Evolutionary conservation across 2,113 vertebrate species (phyloP).

Genomic region (Xiphophorus hellerii): DNA sequence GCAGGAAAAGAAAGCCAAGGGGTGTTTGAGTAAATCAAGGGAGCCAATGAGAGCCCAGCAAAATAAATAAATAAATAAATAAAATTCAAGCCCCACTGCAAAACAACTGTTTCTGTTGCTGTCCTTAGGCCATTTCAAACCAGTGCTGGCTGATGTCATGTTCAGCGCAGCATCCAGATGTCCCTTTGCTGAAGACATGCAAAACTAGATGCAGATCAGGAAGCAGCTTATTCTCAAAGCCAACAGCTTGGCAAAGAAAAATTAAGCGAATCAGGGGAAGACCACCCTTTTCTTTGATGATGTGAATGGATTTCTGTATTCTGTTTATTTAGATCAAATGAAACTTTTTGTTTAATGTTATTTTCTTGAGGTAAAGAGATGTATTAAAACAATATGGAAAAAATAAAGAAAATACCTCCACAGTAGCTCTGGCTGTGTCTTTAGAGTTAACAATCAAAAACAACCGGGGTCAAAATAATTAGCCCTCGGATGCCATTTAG

Average conservation of each 20-base stretch:
- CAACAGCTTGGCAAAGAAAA: slow-evolving; percentile 30
- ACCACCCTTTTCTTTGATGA: slow-evolving; percentile 12
- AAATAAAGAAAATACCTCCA: not conserved
- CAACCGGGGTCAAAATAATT: not conserved
- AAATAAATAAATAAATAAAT: slow-evolving; percentile 33
- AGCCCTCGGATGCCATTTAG: not conserved
- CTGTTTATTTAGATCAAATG: slow-evolving; percentile 39
- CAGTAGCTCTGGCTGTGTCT: not conserved
- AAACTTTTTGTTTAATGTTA: slow-evolving; percentile 3
- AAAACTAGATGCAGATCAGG: slow-evolving; percentile 51
- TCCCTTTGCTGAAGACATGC: slow-evolving; percentile 47
- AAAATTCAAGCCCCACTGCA: slow-evolving; percentile 18
- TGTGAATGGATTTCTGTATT: not conserved
- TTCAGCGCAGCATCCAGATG: slow-evolving; percentile 62
- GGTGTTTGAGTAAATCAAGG: slow-evolving; percentile 46
- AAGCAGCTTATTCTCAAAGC: slow-evolving; percentile 55
- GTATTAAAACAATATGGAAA: not conserved
- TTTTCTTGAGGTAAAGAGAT: not conserved
- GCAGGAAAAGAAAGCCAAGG: slow-evolving; percentile 24
- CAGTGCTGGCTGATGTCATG: slow-evolving; percentile 52
- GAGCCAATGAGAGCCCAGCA: slow-evolving; percentile 40
- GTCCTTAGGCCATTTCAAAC: slow-evolving; percentile 46
- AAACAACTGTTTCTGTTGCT: slow-evolving; percentile 26
- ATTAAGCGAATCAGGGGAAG: slow-evolving; percentile 27
- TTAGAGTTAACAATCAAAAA: not conserved